Conservation (phyloP, 2,888 invertebrate genomes). For the Ceramica pisi region DNA sequence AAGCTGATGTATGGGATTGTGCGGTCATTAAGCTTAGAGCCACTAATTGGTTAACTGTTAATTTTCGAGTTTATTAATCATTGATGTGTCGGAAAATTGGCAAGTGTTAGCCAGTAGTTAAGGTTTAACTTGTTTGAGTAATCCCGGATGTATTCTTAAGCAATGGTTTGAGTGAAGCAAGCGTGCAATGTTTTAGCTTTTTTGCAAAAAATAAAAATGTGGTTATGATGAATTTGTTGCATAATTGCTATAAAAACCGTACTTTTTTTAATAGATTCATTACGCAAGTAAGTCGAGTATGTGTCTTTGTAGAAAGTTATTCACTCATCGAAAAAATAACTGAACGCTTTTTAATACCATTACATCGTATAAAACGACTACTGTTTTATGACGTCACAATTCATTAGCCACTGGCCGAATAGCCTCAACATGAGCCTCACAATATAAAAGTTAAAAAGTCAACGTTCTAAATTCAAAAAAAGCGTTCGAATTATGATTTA, state of each 20-base stretch:
- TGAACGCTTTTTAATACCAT: background rate
- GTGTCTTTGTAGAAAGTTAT: slow-evolving; percentile 26
- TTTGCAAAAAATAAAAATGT: slow-evolving; percentile 14
- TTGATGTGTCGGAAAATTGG: slow-evolving; percentile 70
- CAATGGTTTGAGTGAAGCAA: background rate
- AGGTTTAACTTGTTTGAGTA: slow-evolving; percentile 20
- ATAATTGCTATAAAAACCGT: slow-evolving; percentile 15
- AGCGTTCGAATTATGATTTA: slow-evolving; percentile 90
- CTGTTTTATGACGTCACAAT: slow-evolving; percentile 48
- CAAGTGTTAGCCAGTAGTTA: slow-evolving; percentile 73
- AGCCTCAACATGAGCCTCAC: slow-evolving; percentile 52
- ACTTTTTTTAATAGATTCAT: slow-evolving; percentile 15
- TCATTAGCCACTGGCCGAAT: slow-evolving; percentile 55
- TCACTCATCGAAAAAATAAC: slow-evolving; percentile 3
- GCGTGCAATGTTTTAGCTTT: slow-evolving; percentile 7
- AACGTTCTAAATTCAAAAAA: slow-evolving; percentile 89
- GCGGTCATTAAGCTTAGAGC: slow-evolving; percentile 55
- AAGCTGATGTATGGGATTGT: slow-evolving; percentile 51
- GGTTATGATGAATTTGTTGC: slow-evolving; percentile 6
- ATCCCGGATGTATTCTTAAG: slow-evolving; percentile 21
- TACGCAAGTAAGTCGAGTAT: slow-evolving; percentile 16
- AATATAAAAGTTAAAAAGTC: slow-evolving; percentile 82
- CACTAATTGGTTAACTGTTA: slow-evolving; percentile 63
- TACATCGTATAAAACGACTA: background rate
- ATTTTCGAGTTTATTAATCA: slow-evolving; percentile 50